Conservation (phyloP, 1,140 invertebrate species). For the Hyposmocoma kahamanoa region DNA sequence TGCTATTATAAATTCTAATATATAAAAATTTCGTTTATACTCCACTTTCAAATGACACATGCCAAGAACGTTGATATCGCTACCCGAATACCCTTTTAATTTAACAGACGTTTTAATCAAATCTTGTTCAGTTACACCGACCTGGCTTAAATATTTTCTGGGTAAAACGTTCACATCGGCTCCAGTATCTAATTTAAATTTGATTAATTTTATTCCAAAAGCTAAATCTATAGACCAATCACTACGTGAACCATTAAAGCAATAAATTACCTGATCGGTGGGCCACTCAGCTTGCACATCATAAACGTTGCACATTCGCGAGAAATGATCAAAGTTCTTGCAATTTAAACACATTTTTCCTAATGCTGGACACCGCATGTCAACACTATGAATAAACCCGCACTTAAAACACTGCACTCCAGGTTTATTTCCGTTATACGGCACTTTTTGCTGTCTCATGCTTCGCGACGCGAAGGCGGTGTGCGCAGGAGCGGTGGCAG, state of each 20-base stretch:
- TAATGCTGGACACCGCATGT: too few species aligned
- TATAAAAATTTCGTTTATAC: conserved; percentile 2
- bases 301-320: conserved; percentile 7
- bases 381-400: not conserved
- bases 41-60: conserved; percentile 6
- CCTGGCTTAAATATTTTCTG: not conserved
- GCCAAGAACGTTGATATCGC: conserved; percentile 2
- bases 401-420: too few species aligned
- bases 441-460: too few species aligned
- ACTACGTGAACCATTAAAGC: not conserved
- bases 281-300: not conserved
- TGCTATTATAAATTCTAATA: conserved; percentile 6
- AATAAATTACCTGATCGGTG: conserved; percentile 10
- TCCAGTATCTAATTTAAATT: conserved; percentile 9
- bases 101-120: not conserved
- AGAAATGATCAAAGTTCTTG: conserved; percentile 7
- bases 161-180: conserved; percentile 12
- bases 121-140: not conserved
- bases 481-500: too few species aligned
- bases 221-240: conserved; percentile 6
- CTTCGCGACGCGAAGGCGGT: too few species aligned
- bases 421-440: too few species aligned
- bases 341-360: too few species aligned
- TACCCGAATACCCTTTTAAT: conserved; percentile 6
- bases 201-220: not conserved